A percentile compares a stretch with the other conserved stretches of the same genome.
phyloP scores from a whole-genome alignment of 1,140 invertebrate genomes.

The Lineus longissimus region DNA sequence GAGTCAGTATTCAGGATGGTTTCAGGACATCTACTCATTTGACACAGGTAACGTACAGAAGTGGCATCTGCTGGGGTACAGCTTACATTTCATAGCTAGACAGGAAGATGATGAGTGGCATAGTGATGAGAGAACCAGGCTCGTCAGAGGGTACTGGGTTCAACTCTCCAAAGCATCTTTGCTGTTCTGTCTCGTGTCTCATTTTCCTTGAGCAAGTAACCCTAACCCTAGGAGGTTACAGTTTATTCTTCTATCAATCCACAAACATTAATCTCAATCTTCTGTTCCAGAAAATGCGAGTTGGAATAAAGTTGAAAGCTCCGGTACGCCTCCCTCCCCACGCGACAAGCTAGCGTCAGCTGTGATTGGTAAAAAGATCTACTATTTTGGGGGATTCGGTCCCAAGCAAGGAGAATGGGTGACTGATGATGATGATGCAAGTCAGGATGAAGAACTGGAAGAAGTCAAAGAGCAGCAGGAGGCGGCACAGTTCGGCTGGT shows the following conservation, averaged over 20 bases:
- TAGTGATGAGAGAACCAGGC: too few species aligned
- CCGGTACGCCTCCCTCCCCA: slow-evolving; percentile 33
- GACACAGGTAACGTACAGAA: slow-evolving; percentile 35
- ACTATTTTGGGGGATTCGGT: slow-evolving; percentile 52
- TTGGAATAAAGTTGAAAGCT: slow-evolving; percentile 33
- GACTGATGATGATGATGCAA: slow-evolving; percentile 25
- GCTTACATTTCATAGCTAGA: not conserved
- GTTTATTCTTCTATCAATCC: too few species aligned
- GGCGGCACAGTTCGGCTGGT: slow-evolving; percentile 50
- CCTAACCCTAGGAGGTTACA: too few species aligned
- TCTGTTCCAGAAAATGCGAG: slow-evolving; percentile 29
- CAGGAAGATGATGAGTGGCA: too few species aligned
- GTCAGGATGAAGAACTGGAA: slow-evolving; percentile 27
- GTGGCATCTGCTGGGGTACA: not conserved
- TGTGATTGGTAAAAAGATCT: slow-evolving; percentile 40
- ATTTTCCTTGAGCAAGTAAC: too few species aligned
- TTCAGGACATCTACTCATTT: slow-evolving; percentile 40
- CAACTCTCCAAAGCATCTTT: too few species aligned
- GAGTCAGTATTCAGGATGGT: slow-evolving; percentile 45
- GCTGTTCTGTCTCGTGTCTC: too few species aligned
- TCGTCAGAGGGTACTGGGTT: too few species aligned
- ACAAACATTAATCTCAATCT: too few species aligned
- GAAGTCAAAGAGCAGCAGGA: slow-evolving; percentile 28
- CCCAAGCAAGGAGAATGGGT: slow-evolving; percentile 33
- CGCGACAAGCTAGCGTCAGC: slow-evolving; percentile 45